phyloP scores from a whole-genome alignment of 2,113 vertebrate species.

The Stegastes partitus region DNA sequence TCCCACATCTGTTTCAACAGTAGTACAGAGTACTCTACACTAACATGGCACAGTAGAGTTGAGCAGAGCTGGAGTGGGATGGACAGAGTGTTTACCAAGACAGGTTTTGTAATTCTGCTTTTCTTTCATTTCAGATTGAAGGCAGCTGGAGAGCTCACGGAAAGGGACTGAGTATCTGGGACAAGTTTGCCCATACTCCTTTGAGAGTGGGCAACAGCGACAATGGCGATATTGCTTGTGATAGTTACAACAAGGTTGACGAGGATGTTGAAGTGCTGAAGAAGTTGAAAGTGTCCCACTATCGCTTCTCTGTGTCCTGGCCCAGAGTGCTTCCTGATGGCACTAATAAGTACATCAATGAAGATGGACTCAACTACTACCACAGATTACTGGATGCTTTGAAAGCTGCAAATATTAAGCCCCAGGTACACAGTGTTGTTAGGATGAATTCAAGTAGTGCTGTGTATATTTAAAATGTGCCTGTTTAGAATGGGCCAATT shows the following conservation, averaged over 20 bases:
- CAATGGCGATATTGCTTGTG: slow-evolving; percentile 91
- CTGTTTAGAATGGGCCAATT: too few species aligned
- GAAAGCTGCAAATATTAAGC: slow-evolving; percentile 89
- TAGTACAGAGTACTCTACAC: neutral
- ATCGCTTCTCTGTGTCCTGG: slow-evolving; percentile 97
- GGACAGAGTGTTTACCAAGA: neutral
- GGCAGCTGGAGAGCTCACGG: slow-evolving; percentile 95
- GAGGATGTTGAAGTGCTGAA: slow-evolving; percentile 90
- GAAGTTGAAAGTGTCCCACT: slow-evolving; percentile 89
- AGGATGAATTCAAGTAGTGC: too few species aligned
- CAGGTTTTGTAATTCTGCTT: neutral
- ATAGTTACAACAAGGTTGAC: slow-evolving; percentile 93
- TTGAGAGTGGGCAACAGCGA: slow-evolving; percentile 86
- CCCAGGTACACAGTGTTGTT: slow-evolving; percentile 86
- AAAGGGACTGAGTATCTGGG: slow-evolving; percentile 98
- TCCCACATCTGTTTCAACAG: neutral
- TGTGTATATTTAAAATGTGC: too few species aligned
- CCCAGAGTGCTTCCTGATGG: slow-evolving; percentile 93
- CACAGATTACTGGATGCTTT: slow-evolving; percentile 88
- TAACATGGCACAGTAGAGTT: too few species aligned
- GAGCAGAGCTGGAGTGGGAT: too few species aligned
- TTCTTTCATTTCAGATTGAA: slow-evolving; percentile 87
- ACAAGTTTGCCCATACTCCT: slow-evolving; percentile 91
- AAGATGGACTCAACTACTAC: slow-evolving; percentile 91
- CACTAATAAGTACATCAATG: slow-evolving; percentile 87